Evolutionary conservation across 2,888 invertebrate species (phyloP), one percentile per base, ranked within the genome.

Genomic region (Cheilosia impressa): DNA sequence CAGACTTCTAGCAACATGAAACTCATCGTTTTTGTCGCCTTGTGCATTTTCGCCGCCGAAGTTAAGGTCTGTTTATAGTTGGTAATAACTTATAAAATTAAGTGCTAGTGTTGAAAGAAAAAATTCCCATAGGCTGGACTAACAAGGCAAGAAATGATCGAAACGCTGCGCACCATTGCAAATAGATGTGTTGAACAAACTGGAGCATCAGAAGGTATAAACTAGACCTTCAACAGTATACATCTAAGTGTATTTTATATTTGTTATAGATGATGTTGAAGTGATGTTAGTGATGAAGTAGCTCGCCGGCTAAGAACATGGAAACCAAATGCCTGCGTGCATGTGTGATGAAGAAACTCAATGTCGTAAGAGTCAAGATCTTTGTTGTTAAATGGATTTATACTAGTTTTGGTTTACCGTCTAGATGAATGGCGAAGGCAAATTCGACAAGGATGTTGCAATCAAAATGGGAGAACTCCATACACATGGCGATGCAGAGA

Each of bases 281-380:
- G 88, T 88, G 5, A 78, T 92, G 87, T 66, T 90, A 17, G n/a
- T n/a, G n/a, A n/a, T n/a, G n/a, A n/a, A 89, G 89, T 24, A 88
- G 90, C 60, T 87, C 89, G 55, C 76, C 88, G 0, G 88, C 90
- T 17, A 82, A 73, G 4, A 88, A 88, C 6, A 88, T 75, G 5
- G 90, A 90, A 58, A 90, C 89, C 15, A 92, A 91, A 83, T 92
- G 92, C 65, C 83, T 92, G 71, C 90, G 89, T 4, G 89, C 91
- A 52, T 92, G 92, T 77, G 69, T 91, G 22, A 88, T 91, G 88
- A 90, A 91, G 81, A 90, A 91, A 87, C 88, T 91, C 9, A 88
- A 89, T 9, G 88, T 91, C 58, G 93, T 92, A 88, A 87, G 90
- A 88, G 22, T 31, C 17, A 43, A 7, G 2, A 53, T 24, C 15